Percentiles rank a stretch among this genome's conserved stretches.
These are phyloP conservation scores for Hydra vulgaris DNA, from an alignment of 30 jellyfish, hydroid and myxozoan species.

Conservation along the genomic window DNA sequence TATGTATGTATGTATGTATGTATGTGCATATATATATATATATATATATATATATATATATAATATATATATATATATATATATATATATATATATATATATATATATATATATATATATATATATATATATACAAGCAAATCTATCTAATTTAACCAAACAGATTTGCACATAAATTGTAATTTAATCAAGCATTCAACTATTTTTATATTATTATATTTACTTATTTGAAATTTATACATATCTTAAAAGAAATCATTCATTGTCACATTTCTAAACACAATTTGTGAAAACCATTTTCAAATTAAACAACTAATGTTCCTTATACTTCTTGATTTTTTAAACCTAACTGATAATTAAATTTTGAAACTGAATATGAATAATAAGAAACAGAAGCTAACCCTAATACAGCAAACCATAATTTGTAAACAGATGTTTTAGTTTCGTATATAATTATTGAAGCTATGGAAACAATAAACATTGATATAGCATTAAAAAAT, in stretches of 20 bases:
- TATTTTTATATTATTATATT: too few relatives aligned
- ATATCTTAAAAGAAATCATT: background rate
- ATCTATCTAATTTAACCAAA: too few relatives aligned
- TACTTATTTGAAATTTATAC: too few relatives aligned
- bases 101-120: too few relatives aligned
- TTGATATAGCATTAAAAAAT: constrained; percentile 4
- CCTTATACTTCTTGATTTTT: background rate
- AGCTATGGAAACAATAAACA: constrained; percentile 11
- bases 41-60: too few relatives aligned
- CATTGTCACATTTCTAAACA: background rate
- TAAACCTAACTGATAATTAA: background rate
- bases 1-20: too few relatives aligned
- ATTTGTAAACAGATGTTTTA: background rate
- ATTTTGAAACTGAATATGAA: background rate
- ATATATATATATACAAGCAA: too few relatives aligned
- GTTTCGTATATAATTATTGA: constrained; percentile 2
- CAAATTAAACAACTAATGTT: background rate
- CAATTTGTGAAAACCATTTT: background rate
- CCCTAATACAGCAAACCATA: background rate
- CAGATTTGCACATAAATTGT: too few relatives aligned
- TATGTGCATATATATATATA: too few relatives aligned
- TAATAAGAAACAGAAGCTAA: background rate
- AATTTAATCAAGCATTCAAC: too few relatives aligned
- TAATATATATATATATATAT: too few relatives aligned
- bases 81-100: too few relatives aligned